Conservation (phyloP, 2,797 vertebrate genomes). For the Nothura maculosa region DNA sequence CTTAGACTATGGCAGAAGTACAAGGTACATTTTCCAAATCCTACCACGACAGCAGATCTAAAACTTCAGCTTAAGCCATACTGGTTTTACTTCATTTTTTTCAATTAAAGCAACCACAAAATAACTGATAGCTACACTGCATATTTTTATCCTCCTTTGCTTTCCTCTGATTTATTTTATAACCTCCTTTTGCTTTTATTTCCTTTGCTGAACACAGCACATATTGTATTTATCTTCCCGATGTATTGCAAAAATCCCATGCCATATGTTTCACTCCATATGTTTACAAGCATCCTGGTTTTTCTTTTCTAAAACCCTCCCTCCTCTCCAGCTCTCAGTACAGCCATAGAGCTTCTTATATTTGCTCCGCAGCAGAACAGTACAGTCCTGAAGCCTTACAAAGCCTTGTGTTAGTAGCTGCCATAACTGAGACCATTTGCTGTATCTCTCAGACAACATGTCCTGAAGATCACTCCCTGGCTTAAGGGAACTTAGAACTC, state of each 20-base stretch:
- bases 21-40: neutral
- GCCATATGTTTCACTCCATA: neutral
- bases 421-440: neutral
- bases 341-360: accelerated
- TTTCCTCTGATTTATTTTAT: neutral
- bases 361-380: neutral
- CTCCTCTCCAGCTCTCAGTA: neutral
- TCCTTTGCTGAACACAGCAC: neutral
- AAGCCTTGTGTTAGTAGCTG: neutral
- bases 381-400: neutral
- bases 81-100: neutral
- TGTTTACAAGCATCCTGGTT: neutral
- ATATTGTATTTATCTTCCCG: neutral
- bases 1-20: neutral
- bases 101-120: neutral
- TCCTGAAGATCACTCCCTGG: neutral
- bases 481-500: neutral
- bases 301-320: neutral
- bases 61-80: neutral
- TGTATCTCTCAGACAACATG: neutral
- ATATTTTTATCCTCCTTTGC: neutral
- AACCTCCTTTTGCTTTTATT: neutral
- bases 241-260: neutral
- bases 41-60: neutral
- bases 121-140: accelerated